These are phyloP conservation scores for Chiridota heheva DNA, from an alignment of 35 echinoderm and acorn worm genomes.

Conservation along the genomic window DNA sequence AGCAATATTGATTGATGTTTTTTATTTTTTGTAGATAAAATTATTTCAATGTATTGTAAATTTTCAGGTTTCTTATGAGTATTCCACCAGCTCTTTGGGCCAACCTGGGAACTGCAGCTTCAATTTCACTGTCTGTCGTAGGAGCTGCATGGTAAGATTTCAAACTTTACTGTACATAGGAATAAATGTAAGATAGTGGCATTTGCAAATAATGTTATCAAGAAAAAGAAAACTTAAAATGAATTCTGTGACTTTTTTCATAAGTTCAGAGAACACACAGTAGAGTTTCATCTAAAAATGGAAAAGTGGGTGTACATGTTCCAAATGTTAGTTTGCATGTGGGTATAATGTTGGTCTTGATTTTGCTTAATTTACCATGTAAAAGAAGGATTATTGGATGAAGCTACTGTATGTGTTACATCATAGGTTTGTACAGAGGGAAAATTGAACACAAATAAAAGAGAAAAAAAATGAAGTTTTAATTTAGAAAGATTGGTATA, in stretches of 20 bases:
- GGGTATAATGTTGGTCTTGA: too few relatives aligned
- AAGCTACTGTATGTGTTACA: too few relatives aligned
- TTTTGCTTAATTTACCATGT: too few relatives aligned
- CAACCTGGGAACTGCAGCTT: conserved; percentile 76
- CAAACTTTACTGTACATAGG: background rate
- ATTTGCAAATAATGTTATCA: background rate
- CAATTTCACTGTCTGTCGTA: conserved; percentile 91
- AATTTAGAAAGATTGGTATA: too few relatives aligned
- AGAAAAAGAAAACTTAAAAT: background rate
- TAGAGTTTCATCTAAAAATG: background rate
- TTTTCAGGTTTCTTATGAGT: conserved; percentile 72
- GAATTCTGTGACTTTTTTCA: background rate
- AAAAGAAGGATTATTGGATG: too few relatives aligned
- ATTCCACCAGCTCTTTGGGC: conserved; percentile 88
- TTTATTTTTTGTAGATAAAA: too few relatives aligned
- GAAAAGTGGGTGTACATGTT: background rate
- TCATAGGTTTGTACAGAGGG: too few relatives aligned
- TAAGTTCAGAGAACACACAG: background rate
- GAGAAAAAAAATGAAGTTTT: too few relatives aligned
- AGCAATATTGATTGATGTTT: conserved; percentile 20
- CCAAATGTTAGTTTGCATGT: too few relatives aligned
- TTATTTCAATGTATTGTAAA: too few relatives aligned
- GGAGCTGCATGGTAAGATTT: conserved; percentile 94
- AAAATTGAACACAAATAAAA: too few relatives aligned
- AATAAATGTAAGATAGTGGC: background rate